Evolutionary conservation across 2,113 vertebrate genomes (phyloP).

Genomic region (Cyanoliseus patagonus): DNA sequence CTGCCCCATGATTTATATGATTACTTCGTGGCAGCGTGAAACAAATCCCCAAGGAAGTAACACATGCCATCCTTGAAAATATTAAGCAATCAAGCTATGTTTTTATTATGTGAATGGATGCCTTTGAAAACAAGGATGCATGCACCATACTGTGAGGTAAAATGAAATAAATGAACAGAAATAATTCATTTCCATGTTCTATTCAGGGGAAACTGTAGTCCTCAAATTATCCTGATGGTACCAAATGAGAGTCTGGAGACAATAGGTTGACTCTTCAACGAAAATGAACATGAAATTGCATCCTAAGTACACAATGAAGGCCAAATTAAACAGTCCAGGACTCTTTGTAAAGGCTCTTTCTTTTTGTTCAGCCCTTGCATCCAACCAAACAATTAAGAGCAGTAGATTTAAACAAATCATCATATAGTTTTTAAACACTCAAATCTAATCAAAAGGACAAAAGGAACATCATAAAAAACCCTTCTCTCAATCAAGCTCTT

Average conservation of each 20-base stretch:
- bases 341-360: not conserved
- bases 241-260: constrained; percentile 3
- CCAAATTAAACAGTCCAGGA: not conserved
- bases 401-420: constrained; percentile 14
- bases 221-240: constrained; percentile 37
- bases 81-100: constrained; percentile 58
- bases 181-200: constrained; percentile 84
- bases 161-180: constrained; percentile 77
- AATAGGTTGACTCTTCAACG: constrained; percentile 26
- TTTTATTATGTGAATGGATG: constrained; percentile 46
- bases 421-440: not conserved
- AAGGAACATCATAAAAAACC: not conserved
- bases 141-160: constrained; percentile 56
- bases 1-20: constrained; percentile 25
- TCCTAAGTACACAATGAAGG: constrained; percentile 24
- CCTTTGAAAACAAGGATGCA: constrained; percentile 29
- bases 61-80: constrained; percentile 48
- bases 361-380: not conserved
- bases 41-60: constrained; percentile 56
- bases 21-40: constrained; percentile 25
- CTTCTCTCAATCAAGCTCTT: constrained; percentile 2
- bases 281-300: constrained; percentile 44
- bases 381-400: not conserved
- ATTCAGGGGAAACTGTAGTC: constrained; percentile 71
- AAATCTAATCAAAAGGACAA: not conserved